phyloP scores from a whole-genome alignment of 2,888 invertebrate genomes.

The Volucella bombylans region DNA sequence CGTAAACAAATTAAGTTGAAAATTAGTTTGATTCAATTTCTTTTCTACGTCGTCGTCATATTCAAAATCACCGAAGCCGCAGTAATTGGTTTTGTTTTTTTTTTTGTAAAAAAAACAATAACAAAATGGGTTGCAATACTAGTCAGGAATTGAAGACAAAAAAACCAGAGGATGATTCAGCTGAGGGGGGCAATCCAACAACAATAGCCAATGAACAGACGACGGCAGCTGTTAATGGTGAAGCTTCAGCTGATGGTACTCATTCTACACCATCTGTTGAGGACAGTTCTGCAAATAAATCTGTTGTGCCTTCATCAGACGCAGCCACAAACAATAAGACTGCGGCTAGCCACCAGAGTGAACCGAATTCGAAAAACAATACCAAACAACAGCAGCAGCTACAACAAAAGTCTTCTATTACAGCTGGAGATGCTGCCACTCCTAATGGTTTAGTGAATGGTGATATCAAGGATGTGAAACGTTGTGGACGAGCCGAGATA shows the following conservation, averaged over 20 bases:
- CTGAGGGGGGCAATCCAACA: slow-evolving; percentile 74
- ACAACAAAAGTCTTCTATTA: slow-evolving; percentile 25
- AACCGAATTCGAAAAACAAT: slow-evolving; percentile 56
- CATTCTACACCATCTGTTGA: slow-evolving; percentile 58
- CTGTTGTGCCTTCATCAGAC: slow-evolving; percentile 43
- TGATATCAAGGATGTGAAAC: slow-evolving; percentile 60
- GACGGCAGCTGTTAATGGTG: slow-evolving; percentile 72
- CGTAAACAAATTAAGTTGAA: slow-evolving; percentile 32
- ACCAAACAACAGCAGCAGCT: slow-evolving; percentile 17
- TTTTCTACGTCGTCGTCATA: background rate
- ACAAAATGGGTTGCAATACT: slow-evolving; percentile 84
- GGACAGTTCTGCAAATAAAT: slow-evolving; percentile 47
- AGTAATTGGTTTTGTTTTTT: slow-evolving; percentile 71
- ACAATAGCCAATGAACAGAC: slow-evolving; percentile 54
- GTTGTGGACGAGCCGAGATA: slow-evolving; percentile 59
- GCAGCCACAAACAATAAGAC: slow-evolving; percentile 39
- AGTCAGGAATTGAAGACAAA: slow-evolving; percentile 84
- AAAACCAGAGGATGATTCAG: slow-evolving; percentile 77
- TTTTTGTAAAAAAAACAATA: slow-evolving; percentile 73
- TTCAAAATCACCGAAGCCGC: slow-evolving; percentile 22
- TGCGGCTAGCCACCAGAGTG: slow-evolving; percentile 2
- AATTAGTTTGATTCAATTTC: background rate
- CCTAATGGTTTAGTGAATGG: slow-evolving; percentile 61
- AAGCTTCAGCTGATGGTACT: slow-evolving; percentile 40
- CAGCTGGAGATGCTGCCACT: slow-evolving; percentile 56